Evolutionary conservation across 2,113 vertebrate species (phyloP).

Genomic region (Saiga tatarica): DNA sequence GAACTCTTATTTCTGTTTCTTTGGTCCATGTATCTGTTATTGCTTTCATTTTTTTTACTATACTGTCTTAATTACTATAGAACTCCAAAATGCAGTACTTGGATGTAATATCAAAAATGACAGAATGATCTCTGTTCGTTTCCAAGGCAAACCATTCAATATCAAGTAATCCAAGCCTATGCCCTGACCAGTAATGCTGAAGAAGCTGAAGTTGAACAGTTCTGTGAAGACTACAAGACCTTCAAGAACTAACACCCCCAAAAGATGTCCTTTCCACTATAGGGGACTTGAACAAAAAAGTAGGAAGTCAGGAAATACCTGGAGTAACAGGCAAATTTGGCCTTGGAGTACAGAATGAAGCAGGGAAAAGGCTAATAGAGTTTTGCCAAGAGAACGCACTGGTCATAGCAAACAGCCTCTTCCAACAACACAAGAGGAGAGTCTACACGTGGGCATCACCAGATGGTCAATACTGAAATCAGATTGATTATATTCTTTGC

Average conservation of each 20-base stretch:
- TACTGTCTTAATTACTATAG: background rate
- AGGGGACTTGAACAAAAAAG: background rate
- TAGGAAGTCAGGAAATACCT: background rate
- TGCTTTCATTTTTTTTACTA: background rate
- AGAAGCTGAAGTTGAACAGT: background rate
- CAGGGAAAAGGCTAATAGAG: background rate
- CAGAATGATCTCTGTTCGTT: fast-evolving
- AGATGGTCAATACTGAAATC: background rate
- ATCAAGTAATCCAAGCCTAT: background rate
- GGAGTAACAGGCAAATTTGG: background rate
- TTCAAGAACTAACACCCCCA: background rate
- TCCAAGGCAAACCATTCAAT: background rate
- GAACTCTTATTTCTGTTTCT: background rate
- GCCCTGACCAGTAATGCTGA: background rate
- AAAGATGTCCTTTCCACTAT: background rate
- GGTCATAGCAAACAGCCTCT: background rate
- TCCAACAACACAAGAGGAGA: background rate
- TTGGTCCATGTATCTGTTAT: background rate
- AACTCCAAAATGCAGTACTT: background rate
- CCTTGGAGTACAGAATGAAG: background rate
- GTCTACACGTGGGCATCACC: background rate
- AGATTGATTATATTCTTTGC: background rate
- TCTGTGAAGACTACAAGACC: background rate
- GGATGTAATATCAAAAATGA: background rate
- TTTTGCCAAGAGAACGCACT: background rate